phyloP scores from a whole-genome alignment of 2,888 invertebrate species.

The Eupithecia tripunctaria region DNA sequence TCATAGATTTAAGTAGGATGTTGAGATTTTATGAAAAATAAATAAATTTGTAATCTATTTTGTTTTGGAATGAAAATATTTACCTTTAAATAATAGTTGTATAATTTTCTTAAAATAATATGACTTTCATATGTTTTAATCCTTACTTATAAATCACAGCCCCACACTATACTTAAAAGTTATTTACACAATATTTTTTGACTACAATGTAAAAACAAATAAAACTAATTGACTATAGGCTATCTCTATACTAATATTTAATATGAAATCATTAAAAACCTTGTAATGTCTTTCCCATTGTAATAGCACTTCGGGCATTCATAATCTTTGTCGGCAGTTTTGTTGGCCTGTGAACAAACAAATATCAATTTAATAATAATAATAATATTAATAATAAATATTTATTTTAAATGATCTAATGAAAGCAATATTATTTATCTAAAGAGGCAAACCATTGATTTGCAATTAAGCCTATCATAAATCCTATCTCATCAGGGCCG shows the following conservation, averaged over 20 bases:
- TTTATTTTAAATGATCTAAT: background rate
- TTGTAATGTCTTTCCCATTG: conserved; percentile 68
- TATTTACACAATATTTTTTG: background rate
- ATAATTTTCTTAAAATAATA: background rate
- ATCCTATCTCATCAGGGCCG: background rate
- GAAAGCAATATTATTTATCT: background rate
- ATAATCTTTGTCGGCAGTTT: conserved; percentile 87
- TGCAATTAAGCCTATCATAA: background rate
- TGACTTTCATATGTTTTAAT: background rate
- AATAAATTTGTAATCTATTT: background rate
- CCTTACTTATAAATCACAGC: conserved; percentile 34
- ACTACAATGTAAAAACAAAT: background rate
- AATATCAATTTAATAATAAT: conserved; percentile 13
- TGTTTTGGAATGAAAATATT: background rate
- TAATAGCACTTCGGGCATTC: conserved; percentile 87
- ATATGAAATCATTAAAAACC: conserved; percentile 52
- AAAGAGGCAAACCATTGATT: background rate
- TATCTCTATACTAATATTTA: background rate
- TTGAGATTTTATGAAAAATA: conserved; percentile 21
- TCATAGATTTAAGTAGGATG: conserved; percentile 27
- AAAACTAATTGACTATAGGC: background rate
- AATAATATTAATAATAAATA: background rate
- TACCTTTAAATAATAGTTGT: background rate
- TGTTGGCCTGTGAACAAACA: conserved; percentile 85
- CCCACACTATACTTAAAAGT: conserved; percentile 1